Evolutionary conservation across 2,888 invertebrate species (phyloP), one percentile per base, ranked within the genome.

Genomic region (Hypena proboscidalis): DNA sequence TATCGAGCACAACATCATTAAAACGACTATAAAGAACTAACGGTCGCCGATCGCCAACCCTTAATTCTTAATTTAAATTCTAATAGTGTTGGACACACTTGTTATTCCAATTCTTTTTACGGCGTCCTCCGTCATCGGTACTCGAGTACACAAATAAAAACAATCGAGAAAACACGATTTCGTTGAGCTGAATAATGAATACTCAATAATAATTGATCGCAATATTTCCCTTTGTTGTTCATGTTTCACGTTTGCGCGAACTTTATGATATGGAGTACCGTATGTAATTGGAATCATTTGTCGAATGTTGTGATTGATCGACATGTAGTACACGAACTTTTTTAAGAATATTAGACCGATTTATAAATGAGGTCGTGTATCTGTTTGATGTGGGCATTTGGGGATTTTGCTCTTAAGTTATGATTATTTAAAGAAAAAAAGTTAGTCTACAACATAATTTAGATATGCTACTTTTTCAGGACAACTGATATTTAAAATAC

Each of bases 111-210:
- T 42, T 42, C 15, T 29, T 39, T 53, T 43, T 26, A 29, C 25
- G 4, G 22, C 32, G 43, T 37, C 21, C 7, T 47, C 43, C 29
- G 14, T n/a, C 15, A 1, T 2, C 2, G 11, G 13, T 23, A 9
- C n/a, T 8, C 26, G 35, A 11, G 25, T 17, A 19, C 7, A 27
- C 20, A 20, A 27, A 1, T 20, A 6, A 63, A 62, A 73, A 52
- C 65, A 70, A 68, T 71, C 57, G 59, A 61, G 58, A 65, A 74
- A 58, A 54, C 58, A 60, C 70, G 68, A 76, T 77, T 75, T 64
- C 67, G 62, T 72, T 68, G 67, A 67, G 64, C 68, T 74, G 82
- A 77, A 70, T 80, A 80, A 80, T 77, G 71, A 76, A 81, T 77
- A 73, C 70, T 72, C 69, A 41, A 62, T 70, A 70, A 69, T 81